Conservation (phyloP, 2,888 invertebrate species). For the Spialia ferax region DNA sequence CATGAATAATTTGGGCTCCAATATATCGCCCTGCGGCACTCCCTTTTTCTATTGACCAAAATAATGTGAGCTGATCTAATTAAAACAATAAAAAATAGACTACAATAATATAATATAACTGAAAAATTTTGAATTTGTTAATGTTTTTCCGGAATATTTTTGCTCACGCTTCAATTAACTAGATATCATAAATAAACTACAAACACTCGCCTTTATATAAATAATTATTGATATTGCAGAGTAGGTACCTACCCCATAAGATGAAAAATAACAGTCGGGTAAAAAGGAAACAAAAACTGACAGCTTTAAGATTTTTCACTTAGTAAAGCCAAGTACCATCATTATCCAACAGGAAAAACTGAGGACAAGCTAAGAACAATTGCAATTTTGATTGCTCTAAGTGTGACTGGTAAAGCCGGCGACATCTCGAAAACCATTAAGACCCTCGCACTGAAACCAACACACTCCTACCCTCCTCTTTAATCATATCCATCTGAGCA, state of each 20-base stretch:
- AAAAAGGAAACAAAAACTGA: no score
- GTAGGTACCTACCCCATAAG: no score
- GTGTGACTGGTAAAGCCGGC: slow-evolving; percentile 22
- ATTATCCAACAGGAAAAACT: not conserved
- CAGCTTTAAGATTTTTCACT: no score
- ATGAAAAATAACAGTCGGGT: no score
- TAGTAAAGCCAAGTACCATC: no score
- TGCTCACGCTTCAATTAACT: no score
- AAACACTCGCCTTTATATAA: no score
- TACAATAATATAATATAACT: no score
- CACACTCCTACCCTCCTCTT: slow-evolving; percentile 48
- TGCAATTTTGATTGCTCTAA: slow-evolving; percentile 16
- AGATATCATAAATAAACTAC: no score
- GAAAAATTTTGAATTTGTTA: no score
- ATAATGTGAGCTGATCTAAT: not conserved
- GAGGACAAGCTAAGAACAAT: slow-evolving; percentile 42
- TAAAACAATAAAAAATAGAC: not conserved
- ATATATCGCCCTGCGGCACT: slow-evolving; percentile 24
- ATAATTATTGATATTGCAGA: no score
- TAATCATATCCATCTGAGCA: slow-evolving; percentile 44
- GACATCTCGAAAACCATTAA: slow-evolving; percentile 53
- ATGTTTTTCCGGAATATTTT: no score
- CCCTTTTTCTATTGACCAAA: slow-evolving; percentile 6
- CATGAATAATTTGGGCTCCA: slow-evolving; percentile 37
- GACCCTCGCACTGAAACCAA: slow-evolving; percentile 50